A percentile compares a stretch with the other conserved stretches of the same genome.
Evolutionary conservation across 2,797 vertebrate genomes (phyloP).

Genomic region (Steatocranus sp.): DNA sequence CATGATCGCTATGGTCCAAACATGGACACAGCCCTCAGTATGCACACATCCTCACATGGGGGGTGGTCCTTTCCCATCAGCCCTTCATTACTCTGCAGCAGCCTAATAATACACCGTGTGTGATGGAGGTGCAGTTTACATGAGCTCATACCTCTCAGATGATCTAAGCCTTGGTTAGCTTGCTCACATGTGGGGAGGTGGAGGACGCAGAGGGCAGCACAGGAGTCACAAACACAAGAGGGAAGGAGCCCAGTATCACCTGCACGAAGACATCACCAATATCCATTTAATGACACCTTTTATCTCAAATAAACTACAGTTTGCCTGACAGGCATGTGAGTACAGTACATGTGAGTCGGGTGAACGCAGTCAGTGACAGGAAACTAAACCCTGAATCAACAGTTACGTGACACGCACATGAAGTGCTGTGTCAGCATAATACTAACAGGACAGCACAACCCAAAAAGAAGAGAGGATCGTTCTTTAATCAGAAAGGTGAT

Average conservation of each 20-base stretch:
- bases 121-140: constrained; percentile 35
- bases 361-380: background rate
- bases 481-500: background rate
- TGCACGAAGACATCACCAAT: background rate
- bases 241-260: background rate
- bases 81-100: background rate
- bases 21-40: background rate
- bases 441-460: background rate
- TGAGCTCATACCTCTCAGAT: constrained; percentile 40
- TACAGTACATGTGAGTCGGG: background rate
- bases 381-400: background rate
- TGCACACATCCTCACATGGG: background rate
- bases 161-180: constrained; percentile 11
- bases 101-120: background rate
- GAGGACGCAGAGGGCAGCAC: background rate
- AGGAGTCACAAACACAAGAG: background rate
- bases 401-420: background rate
- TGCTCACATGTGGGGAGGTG: background rate
- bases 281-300: background rate
- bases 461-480: background rate
- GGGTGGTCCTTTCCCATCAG: constrained; percentile 21
- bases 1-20: background rate
- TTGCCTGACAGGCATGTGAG: background rate
- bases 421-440: background rate
- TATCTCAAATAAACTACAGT: background rate